Evolutionary conservation across 2,113 vertebrate genomes (phyloP), one percentile per base, ranked within the genome.

Genomic region (Pangasianodon gigas): DNA sequence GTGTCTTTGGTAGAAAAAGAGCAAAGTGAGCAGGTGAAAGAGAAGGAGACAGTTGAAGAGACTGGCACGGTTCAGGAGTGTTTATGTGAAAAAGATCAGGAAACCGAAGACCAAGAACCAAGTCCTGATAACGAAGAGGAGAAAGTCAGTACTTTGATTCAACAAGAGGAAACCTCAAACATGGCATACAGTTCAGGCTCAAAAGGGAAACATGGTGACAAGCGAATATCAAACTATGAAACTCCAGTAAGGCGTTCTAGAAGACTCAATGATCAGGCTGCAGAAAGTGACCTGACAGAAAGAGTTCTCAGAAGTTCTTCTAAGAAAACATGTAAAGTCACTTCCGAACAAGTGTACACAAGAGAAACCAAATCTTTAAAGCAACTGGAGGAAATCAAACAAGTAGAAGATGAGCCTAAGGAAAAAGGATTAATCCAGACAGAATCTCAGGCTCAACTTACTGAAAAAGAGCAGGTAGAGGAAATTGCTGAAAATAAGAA

Each of bases 141-240:
- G 32, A 65, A 46, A 10, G 29, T 85, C 37, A 67, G 46, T 46
- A 71, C 52, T 41, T 9, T 32, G 16, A 83, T 65, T 54, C 79
- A 89, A 69, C 48, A 82, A 89, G 87, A 89, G 51, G 67, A 74
- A 58, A 26, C 44, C 41, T 29, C 5, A 74, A 60, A 24, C 37
- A 41, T 13, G 11, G 69, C 51, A 16, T 48, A 24, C 51, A 54
- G 32, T 13, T 56, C 37, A 41, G 41, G 9, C 51, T 75, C n/a
- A 54, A 52, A 32, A 44, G 32, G 29, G 0, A 80, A 67, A 52
- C 4, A 48, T 80, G 52, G 2, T 58, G 86, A 44, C 32, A 77
- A 62, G 2, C 14, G 16, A 67, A 81, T 19, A 52, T 81, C 58
- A n/a, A 65, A 65, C 21, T 62, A 62, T 6, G 10, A 11, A 85